Percentiles rank a stretch among this genome's conserved stretches.
These are phyloP conservation scores for Scolopax rusticola DNA, from an alignment of 2,797 vertebrate genomes.

Conservation along the genomic window DNA sequence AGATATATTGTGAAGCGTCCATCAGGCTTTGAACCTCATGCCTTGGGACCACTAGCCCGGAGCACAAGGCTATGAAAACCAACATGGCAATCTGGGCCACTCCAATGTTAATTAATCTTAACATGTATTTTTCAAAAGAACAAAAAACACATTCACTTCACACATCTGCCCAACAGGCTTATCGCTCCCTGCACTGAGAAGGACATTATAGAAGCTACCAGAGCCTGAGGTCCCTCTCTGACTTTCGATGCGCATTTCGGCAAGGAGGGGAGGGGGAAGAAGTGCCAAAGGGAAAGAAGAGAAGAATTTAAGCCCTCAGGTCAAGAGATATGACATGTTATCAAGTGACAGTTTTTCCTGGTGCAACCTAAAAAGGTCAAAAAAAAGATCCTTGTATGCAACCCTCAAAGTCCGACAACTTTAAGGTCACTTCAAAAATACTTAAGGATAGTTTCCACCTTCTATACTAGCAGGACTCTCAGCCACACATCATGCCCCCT, in stretches of 20 bases:
- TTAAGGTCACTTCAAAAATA: neutral
- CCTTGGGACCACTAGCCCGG: neutral
- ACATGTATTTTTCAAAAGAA: neutral
- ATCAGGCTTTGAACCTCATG: neutral
- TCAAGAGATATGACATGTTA: neutral
- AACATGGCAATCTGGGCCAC: neutral
- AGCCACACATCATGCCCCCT: rapidly evolving
- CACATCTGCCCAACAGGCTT: neutral
- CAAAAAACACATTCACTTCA: neutral
- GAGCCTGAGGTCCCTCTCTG: neutral
- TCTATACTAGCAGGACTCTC: neutral
- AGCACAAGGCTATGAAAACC: neutral
- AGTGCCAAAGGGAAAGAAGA: neutral
- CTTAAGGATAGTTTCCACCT: neutral
- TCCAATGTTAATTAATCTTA: neutral
- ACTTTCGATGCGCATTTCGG: neutral
- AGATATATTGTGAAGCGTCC: neutral
- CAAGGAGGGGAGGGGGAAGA: neutral
- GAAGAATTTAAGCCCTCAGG: constrained; percentile 1
- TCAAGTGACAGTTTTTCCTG: neutral
- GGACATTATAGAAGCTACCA: neutral
- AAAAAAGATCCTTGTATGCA: neutral
- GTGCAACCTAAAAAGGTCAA: neutral
- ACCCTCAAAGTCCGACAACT: neutral
- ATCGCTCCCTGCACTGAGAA: neutral